Percentiles rank a stretch among this genome's conserved stretches.
Evolutionary conservation across 2,113 vertebrate genomes (phyloP).

Genomic region (Hemicordylus capensis): DNA sequence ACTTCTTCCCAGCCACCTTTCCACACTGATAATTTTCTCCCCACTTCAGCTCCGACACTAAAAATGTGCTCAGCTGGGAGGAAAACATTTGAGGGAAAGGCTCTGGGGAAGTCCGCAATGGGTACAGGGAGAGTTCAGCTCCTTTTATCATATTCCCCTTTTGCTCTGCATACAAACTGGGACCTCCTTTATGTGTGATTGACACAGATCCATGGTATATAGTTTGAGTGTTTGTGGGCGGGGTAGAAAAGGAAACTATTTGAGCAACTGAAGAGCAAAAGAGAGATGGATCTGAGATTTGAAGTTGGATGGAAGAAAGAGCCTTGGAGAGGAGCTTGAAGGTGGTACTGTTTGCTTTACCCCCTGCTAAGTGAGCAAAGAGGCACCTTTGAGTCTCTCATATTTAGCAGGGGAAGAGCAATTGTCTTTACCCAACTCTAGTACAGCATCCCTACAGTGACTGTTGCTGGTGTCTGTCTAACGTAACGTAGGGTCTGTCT

Average conservation of each 20-base stretch:
- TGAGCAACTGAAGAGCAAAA: background rate
- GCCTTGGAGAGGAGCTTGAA: background rate
- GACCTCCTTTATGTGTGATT: background rate
- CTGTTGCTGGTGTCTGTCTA: no score
- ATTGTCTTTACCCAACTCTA: no score
- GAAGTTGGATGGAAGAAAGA: background rate
- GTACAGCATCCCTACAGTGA: no score
- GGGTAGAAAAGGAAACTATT: background rate
- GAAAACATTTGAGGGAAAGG: no score
- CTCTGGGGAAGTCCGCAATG: no score
- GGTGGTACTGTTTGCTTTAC: background rate
- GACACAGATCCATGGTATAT: background rate
- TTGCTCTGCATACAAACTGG: background rate
- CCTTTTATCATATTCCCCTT: background rate
- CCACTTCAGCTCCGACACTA: background rate
- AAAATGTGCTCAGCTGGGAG: background rate
- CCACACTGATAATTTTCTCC: no score
- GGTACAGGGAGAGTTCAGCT: no score
- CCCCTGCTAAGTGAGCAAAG: no score
- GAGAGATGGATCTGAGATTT: background rate
- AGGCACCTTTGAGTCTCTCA: no score
- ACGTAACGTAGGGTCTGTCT: no score
- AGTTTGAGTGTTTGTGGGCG: background rate
- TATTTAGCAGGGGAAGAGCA: no score
- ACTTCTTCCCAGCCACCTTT: background rate